Conservation (phyloP, 2,113 vertebrate species). For the Spilogale gracilis region DNA sequence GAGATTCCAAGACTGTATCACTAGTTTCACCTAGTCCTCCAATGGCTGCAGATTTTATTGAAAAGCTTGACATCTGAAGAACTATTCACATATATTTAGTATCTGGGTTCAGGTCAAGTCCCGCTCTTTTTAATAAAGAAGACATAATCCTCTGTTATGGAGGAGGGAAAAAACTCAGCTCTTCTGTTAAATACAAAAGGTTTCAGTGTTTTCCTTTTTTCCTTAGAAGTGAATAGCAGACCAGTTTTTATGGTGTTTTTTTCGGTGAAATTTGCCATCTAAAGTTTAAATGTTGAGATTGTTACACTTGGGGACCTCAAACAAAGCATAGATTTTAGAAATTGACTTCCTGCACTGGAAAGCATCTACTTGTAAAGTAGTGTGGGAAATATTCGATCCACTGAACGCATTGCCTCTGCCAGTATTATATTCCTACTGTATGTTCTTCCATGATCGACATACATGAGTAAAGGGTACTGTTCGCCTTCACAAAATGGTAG, state of each 20-base stretch:
- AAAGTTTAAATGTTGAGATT: slow-evolving; percentile 23
- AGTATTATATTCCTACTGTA: background rate
- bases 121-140: slow-evolving; percentile 15
- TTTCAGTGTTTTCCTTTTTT: background rate
- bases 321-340: slow-evolving; percentile 42
- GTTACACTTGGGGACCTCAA: slow-evolving; percentile 10
- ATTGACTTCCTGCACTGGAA: background rate
- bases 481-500: background rate
- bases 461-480: background rate
- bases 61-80: background rate
- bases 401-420: background rate
- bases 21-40: background rate
- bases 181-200: background rate
- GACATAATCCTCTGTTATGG: slow-evolving; percentile 23
- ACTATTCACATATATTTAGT: slow-evolving; percentile 63
- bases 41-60: background rate
- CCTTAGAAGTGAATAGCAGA: slow-evolving; percentile 5
- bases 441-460: background rate
- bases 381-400: background rate
- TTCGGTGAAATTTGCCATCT: background rate
- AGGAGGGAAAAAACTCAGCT: slow-evolving; percentile 51
- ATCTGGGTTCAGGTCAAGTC: slow-evolving; percentile 26
- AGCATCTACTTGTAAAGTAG: background rate
- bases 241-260: slow-evolving; percentile 24
- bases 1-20: background rate